Base-by-base conservation (phyloP, 2,113 vertebrate genomes). In the Phainopepla nitens region DNA sequence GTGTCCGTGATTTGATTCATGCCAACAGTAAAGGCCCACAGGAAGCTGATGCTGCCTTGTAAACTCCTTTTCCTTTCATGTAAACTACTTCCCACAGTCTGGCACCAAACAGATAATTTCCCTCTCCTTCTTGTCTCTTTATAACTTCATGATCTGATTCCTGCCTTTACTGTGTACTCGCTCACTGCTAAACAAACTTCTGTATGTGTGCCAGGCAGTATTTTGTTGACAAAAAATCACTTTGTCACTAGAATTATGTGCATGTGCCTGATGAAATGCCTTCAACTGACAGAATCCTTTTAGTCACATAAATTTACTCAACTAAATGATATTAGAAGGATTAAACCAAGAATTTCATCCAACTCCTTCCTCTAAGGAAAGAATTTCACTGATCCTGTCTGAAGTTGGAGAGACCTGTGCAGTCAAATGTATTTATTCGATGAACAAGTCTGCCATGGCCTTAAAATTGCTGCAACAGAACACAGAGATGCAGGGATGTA, bases 231-330 rank as follows among this genome's bases (percentile, higher is more conserved):
- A 96, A 94, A 95, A 93, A 97, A 89, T 96, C 56, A 86, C 73
- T 92, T 75, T 90, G 85, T 92, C 93, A 71, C 65, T 82, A 80
- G 78, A 96, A 88, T 90, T 90, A 80, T 57, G 23, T 50, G 60
- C 60, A 65, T 36, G 10, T 0, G 17, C 88, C 92, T 93, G 66
- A 89, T 92, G 75, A 97, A 97, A 92, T 86, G 86, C 42, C 9
- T 96, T 91, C 92, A 96, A 96, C 51, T 93, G 91, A 77, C 84
- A 97, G 77, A 96, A 95, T 57, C 42, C 51, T 97, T 97, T 97
- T 56, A 94, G 85, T 82, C 60, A 39, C 29, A 56, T 94, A 92
- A 93, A 95, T 93, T 97, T 87, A 80, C n/a, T 91, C 5, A 6
- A 28, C 53, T 89, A 84, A 95, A 97, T 90, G 25, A 57, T 75